Evolutionary conservation across 1,140 invertebrate genomes (phyloP).

Genomic region (Brachionus calyciflorus): DNA sequence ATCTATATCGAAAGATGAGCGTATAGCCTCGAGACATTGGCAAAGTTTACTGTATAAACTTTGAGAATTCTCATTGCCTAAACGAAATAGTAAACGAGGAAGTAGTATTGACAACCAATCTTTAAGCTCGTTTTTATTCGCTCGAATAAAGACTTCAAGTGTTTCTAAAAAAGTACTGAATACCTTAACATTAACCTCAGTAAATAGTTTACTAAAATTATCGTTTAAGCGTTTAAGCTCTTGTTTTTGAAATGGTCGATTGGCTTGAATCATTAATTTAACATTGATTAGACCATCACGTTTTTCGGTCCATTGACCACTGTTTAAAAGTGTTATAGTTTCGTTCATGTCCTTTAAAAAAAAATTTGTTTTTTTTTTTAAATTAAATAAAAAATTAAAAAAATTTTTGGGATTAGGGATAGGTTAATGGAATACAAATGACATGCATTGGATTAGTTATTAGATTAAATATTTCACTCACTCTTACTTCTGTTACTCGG

Average conservation of each 20-base stretch:
- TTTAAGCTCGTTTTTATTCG: constrained; percentile 78
- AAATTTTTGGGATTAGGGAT: background rate
- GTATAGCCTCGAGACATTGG: constrained; percentile 78
- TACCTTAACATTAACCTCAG: constrained; percentile 55
- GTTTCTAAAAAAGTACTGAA: constrained; percentile 88
- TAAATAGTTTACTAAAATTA: constrained; percentile 8
- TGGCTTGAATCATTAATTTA: constrained; percentile 71
- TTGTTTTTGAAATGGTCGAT: constrained; percentile 57
- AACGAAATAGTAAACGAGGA: constrained; percentile 76
- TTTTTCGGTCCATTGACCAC: constrained; percentile 82
- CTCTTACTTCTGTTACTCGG: constrained; percentile 75
- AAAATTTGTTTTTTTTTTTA: constrained; percentile 47
- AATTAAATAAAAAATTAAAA: constrained; percentile 5
- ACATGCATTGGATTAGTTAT: background rate
- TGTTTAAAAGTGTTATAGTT: constrained; percentile 79
- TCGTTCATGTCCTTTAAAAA: constrained; percentile 74
- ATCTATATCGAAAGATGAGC: constrained; percentile 70
- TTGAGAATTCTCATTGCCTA: constrained; percentile 80
- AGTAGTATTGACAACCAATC: constrained; percentile 85
- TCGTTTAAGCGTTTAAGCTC: constrained; percentile 57
- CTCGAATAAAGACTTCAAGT: constrained; percentile 77
- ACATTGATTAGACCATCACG: constrained; percentile 84
- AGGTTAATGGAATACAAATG: background rate
- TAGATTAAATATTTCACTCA: constrained; percentile 40
- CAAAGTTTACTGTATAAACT: constrained; percentile 85